Evolutionary conservation across 2,888 invertebrate species (phyloP).

Genomic region (Zaprionus obscuricornis): DNA sequence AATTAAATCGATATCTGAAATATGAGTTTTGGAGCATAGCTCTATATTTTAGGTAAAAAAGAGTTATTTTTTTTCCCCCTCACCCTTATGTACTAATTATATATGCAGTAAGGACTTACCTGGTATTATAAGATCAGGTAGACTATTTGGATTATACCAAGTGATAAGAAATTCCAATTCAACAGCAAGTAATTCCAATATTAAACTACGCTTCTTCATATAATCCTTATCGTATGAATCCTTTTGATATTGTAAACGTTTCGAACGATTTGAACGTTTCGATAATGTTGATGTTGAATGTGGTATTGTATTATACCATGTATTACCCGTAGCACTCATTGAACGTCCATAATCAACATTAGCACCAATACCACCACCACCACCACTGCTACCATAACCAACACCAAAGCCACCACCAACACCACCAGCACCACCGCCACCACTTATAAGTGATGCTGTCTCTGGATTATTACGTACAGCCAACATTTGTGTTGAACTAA

Average conservation of each 20-base stretch:
- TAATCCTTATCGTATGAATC: slow-evolving; percentile 97
- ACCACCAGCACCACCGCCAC: slow-evolving; percentile 74
- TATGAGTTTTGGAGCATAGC: too few species aligned
- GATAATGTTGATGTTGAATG: slow-evolving; percentile 89
- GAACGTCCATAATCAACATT: slow-evolving; percentile 83
- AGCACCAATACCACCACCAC: too few species aligned
- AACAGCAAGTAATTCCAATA: slow-evolving; percentile 95
- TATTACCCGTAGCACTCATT: slow-evolving; percentile 84
- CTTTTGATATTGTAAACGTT: slow-evolving; percentile 87
- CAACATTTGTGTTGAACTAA: slow-evolving; percentile 81
- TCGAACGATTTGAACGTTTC: slow-evolving; percentile 90
- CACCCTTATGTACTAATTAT: too few species aligned
- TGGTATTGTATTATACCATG: slow-evolving; percentile 97
- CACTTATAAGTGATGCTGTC: slow-evolving; percentile 84
- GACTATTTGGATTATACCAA: slow-evolving; percentile 97
- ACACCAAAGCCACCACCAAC: too few species aligned
- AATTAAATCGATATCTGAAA: too few species aligned
- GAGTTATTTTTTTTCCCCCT: too few species aligned
- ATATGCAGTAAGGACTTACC: too few species aligned
- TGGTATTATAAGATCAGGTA: slow-evolving; percentile 88
- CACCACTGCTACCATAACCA: too few species aligned
- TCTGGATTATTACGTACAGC: slow-evolving; percentile 81
- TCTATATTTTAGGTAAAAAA: too few species aligned
- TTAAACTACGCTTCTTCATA: slow-evolving; percentile 96
- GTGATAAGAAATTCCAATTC: slow-evolving; percentile 97